A percentile compares a stretch with the other conserved stretches of the same genome.
phyloP scores from a whole-genome alignment of 2,113 vertebrate genomes.

The Anguilla japonica region DNA sequence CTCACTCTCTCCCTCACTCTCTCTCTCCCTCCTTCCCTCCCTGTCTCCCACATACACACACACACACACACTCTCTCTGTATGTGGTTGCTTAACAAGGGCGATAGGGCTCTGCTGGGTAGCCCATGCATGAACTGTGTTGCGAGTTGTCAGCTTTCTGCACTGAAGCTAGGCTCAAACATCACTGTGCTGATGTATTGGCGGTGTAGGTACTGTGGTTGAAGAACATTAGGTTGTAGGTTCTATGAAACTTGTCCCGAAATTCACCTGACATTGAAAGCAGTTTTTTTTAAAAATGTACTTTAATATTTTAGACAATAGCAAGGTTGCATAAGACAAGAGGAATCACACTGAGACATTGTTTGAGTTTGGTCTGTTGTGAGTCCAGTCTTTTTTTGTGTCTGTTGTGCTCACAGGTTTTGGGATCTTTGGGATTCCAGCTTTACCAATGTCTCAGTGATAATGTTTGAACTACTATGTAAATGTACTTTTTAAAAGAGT shows the following conservation, averaged over 20 bases:
- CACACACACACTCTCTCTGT: slow-evolving; percentile 28
- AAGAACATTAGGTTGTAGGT: neutral
- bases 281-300: no score
- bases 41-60: slow-evolving; percentile 1
- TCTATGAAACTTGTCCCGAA: neutral
- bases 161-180: slow-evolving; percentile 33
- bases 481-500: no score
- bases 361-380: no score
- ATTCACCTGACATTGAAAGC: no score
- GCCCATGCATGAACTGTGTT: slow-evolving; percentile 23
- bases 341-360: no score
- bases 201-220: neutral
- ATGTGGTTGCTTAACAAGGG: slow-evolving; percentile 38
- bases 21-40: slow-evolving; percentile 34
- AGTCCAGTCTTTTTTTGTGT: no score
- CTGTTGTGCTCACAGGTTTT: no score
- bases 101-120: slow-evolving; percentile 32
- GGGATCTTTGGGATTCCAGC: no score
- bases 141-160: slow-evolving; percentile 31
- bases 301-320: no score
- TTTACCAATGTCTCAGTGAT: no score
- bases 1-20: slow-evolving; percentile 37
- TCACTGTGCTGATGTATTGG: slow-evolving; percentile 37
- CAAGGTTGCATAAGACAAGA: no score
- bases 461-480: no score